Conservation (phyloP, 2,113 vertebrate species). For the Sclerurus mexicanus region DNA sequence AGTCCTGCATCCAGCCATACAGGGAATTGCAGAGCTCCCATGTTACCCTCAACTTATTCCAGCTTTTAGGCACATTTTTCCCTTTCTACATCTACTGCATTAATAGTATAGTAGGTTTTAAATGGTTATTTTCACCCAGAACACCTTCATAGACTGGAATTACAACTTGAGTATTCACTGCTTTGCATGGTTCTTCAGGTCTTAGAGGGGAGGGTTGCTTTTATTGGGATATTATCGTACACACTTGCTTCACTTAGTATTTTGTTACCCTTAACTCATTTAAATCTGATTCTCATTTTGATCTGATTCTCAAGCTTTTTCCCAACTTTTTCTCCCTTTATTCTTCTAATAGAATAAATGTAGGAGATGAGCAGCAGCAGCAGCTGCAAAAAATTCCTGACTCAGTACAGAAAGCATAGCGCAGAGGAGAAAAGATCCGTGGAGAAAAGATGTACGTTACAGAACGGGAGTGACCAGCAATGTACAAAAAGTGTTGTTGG, state of each 20-base stretch:
- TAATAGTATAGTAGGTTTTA: not conserved
- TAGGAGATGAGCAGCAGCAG: not conserved
- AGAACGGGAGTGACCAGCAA: not conserved
- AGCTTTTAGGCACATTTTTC: not conserved
- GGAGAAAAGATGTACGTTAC: not conserved
- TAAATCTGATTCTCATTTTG: not conserved
- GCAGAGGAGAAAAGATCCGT: not conserved
- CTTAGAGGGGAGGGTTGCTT: not conserved
- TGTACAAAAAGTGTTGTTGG: not conserved
- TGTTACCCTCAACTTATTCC: not conserved
- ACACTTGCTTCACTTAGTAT: not conserved
- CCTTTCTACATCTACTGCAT: not conserved
- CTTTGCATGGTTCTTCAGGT: not conserved
- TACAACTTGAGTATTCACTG: not conserved
- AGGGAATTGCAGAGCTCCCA: not conserved
- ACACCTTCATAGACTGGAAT: not conserved
- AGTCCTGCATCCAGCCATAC: not conserved
- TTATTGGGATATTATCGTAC: not conserved
- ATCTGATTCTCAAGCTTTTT: not conserved
- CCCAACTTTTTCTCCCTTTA: not conserved
- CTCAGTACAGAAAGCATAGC: not conserved
- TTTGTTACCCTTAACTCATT: not conserved
- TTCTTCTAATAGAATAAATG: not conserved
- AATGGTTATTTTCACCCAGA: not conserved
- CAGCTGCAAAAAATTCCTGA: not conserved